These are phyloP conservation scores for Pogonocichla stellata DNA, from an alignment of 2,113 vertebrate genomes.

Conservation along the genomic window DNA sequence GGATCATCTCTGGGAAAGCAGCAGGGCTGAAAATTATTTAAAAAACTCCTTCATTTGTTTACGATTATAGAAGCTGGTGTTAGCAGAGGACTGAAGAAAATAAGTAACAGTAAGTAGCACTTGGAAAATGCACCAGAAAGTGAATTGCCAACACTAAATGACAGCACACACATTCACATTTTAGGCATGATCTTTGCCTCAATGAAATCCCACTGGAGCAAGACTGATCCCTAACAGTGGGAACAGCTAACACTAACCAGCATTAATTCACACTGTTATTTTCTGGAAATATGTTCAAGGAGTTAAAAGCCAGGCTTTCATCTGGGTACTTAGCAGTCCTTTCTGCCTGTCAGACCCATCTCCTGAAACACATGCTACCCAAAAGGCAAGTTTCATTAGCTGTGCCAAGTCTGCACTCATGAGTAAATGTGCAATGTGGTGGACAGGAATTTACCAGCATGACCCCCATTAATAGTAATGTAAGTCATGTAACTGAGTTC, in stretches of 20 bases:
- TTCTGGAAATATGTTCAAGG: slow-evolving; percentile 34
- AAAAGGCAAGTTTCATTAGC: slow-evolving; percentile 62
- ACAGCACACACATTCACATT: neutral
- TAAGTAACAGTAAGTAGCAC: neutral
- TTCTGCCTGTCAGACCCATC: slow-evolving; percentile 51
- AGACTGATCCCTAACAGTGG: slow-evolving; percentile 8
- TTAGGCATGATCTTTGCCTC: neutral
- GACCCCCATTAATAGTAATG: slow-evolving; percentile 44
- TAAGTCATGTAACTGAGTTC: slow-evolving; percentile 47
- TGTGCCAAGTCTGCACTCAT: slow-evolving; percentile 54
- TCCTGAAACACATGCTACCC: slow-evolving; percentile 33
- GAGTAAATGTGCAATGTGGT: slow-evolving; percentile 54
- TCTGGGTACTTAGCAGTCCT: slow-evolving; percentile 24
- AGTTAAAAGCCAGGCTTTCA: slow-evolving; percentile 50
- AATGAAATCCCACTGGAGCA: neutral
- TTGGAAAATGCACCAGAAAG: neutral
- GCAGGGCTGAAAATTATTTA: neutral
- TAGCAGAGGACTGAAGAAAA: neutral
- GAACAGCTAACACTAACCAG: slow-evolving; percentile 4
- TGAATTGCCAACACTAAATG: neutral
- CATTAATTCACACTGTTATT: slow-evolving; percentile 6
- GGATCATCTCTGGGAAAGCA: neutral
- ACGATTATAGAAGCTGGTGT: neutral
- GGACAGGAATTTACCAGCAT: slow-evolving; percentile 66
- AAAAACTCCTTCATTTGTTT: neutral